Evolutionary conservation across 2,888 invertebrate species (phyloP), one percentile per base, ranked within the genome.

Genomic region (Villa cingulata): DNA sequence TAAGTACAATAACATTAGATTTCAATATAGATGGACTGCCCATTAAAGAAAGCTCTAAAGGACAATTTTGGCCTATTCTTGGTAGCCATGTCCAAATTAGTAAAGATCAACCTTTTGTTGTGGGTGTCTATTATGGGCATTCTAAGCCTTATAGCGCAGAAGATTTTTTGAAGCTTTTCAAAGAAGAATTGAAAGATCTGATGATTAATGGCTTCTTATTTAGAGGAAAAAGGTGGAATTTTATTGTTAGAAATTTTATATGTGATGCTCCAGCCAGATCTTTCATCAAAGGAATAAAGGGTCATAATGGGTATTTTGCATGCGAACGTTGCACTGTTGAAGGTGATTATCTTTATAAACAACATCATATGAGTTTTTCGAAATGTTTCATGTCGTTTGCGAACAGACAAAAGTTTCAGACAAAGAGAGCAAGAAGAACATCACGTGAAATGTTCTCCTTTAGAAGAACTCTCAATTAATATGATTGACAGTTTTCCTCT

Each of bases 21-120:
- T 45, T 49, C n/a, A 47, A 43, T 17, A 43, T 47, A 18, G 47
- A 47, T 29, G 47, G 43, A 3, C 14, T 47, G 34, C 37, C 32
- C 4, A 45, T 49, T 23, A 41, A 20, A 14, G 45, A 38, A 19
- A 49, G 45, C 19, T 42, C 39, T 14, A 37, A 42, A 42, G 37
- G 27, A 14, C 40, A 44, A 37, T 41, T 48, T 48, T 44, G 48
- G 48, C 48, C 43, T 4, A 48, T 48, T 16, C n/a, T 45, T 19
- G 17, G 40, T 2, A 15, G 15, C 12, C n/a, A 41, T 23, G 14
- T n/a, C 9, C n/a, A 23, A n/a, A 34, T 20, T 15, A 20, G 14
- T 14, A 16, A 15, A 4, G 3, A 18, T 12, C 2, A 29, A 42
- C 39, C 39, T 3, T 37, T 49, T 15, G 45, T 46, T 1, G 14